Evolutionary conservation across 2,797 vertebrate genomes (phyloP), one percentile per base, ranked within the genome.

Genomic region (Gobio occitaniae): DNA sequence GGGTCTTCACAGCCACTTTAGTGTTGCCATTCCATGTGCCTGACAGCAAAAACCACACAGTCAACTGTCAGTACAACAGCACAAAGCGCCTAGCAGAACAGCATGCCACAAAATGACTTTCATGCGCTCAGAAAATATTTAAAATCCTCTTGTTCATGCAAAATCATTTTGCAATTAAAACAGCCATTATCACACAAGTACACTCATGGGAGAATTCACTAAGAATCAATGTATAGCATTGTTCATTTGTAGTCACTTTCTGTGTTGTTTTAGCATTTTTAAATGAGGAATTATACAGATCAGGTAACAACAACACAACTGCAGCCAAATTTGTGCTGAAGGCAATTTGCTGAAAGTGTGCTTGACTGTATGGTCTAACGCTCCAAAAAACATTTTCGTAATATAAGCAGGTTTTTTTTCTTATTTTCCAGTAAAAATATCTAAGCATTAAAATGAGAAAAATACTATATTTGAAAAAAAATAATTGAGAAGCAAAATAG

Each of bases 21-120:
- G 98, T 99, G 94, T 98, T 98, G 90, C 97, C 97, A 2, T 99
- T 99, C 98, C 98, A 99, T 0, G 97, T 99, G 90, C 98, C 98
- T 99, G 94, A 15, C 87, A 90, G 87, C 4, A n/a, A 71, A 84
- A 8, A 86, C 2, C 85, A 1, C 17, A 59, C 17, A 84, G 41
- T 19, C 15, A 16, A 61, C 48, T 12, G 71, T 91, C 56, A 92
- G 84, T 63, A 85, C 65, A 66, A 4, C 21, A 44, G 2, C 85
- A 80, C 79, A 84, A 13, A 0, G 0, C 59, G 82, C 15, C 16
- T n/a, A 13, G 61, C 16, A 2, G 3, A 76, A 54, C 16, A 38
- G 21, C 12, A 80, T 56, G n/a, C 47, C 78, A 68, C 16, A 56
- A 69, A 32, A 38, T 38, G 2, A 65, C 29, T 29, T 54, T 52